Conservation (phyloP, 2,797 vertebrate genomes). For the Hylomyscus alleni region DNA sequence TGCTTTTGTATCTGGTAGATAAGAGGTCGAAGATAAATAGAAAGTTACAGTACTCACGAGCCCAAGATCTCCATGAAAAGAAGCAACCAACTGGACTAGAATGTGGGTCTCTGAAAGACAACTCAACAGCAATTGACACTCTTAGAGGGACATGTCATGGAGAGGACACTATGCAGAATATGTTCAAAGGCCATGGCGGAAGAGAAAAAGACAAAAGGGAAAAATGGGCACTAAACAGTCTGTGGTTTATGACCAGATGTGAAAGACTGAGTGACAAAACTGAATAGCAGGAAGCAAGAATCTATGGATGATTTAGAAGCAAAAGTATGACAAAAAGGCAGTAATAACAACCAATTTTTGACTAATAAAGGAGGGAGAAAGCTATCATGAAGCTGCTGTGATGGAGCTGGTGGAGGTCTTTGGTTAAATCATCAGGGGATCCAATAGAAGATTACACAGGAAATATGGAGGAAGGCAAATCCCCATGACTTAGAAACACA, state of each 20-base stretch:
- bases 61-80: background rate
- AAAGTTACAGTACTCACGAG: background rate
- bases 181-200: background rate
- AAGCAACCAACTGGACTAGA: background rate
- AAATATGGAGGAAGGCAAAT: conserved; percentile 67
- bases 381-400: background rate
- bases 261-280: conserved; percentile 9
- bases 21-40: background rate
- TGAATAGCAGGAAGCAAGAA: conserved; percentile 19
- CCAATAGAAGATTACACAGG: background rate
- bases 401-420: background rate
- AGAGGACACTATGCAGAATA: background rate
- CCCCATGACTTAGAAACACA: conserved; percentile 18
- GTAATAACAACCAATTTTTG: background rate
- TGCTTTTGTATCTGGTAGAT: background rate
- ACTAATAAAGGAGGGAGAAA: background rate
- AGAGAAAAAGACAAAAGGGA: background rate
- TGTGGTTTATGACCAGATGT: background rate
- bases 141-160: background rate
- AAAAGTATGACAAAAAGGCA: conserved; percentile 25
- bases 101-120: background rate
- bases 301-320: background rate
- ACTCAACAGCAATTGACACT: background rate
- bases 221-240: background rate
- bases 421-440: background rate